Evolutionary conservation across 2,888 invertebrate species (phyloP), one percentile per base, ranked within the genome.

Genomic region (Clanis bilineata): DNA sequence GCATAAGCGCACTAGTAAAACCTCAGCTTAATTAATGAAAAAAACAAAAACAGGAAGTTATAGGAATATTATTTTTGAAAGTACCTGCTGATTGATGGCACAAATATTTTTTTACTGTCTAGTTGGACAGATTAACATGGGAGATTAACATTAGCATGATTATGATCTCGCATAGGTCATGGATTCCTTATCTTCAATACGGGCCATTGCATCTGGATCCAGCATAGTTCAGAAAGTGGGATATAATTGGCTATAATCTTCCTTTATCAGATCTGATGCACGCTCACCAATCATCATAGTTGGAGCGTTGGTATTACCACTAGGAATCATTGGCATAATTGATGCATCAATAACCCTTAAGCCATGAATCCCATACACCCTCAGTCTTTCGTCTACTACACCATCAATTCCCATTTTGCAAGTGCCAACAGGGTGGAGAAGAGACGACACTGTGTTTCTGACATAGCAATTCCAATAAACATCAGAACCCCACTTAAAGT

Each of bases 401-500:
- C 88, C 88, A 47, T 76, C 41, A 0, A 63, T 63, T 0, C 88
- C 89, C 89, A 91, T 90, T 2, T 79, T 77, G 59, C 90, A 90
- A 1, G 90, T 86, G 0, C 93, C 92, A 0, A 92, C 93, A 36
- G 94, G 93, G 76, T 95, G 95, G 62, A 94, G 93, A 58, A 95
- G 84, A 7, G 94, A 93, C 28, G 91, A 83, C 0, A 93, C 93
- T 18, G 93, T 82, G 63, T 93, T 92, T 41, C 91, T 86, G 0
- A 93, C 88, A 70, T 94, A 93, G 71, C 96, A 96, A 45, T 87
- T 86, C 94, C 95, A 95, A 70, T 95, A 96, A 0, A 83, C 82
- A 74, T 95, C 93, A 0, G 93, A 86, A 21, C 88, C 93, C 73
- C 93, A 93, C 0, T 71, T 64, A 3, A 87, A 70, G 1, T 83